phyloP scores from a whole-genome alignment of 2,797 vertebrate genomes.

The Liasis olivaceus region DNA sequence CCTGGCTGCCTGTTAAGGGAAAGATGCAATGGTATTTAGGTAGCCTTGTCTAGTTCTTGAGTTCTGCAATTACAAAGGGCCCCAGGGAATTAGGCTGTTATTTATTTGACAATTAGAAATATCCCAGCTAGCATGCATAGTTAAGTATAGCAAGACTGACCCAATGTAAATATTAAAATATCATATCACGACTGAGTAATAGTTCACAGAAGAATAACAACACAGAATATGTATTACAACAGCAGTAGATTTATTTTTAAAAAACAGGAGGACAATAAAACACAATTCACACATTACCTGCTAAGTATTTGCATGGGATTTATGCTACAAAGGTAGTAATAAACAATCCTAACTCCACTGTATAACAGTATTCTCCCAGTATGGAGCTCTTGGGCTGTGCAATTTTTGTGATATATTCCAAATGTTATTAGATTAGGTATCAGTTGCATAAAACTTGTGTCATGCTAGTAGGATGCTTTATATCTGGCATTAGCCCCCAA shows the following conservation, averaged over 20 bases:
- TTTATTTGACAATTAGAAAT: not conserved
- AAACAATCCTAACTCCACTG: not conserved
- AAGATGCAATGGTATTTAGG: not conserved
- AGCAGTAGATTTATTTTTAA: constrained; percentile 39
- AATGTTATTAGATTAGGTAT: constrained; percentile 13
- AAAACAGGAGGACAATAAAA: constrained; percentile 50
- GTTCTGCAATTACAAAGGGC: not conserved
- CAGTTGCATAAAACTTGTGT: constrained; percentile 14
- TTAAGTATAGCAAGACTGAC: constrained; percentile 33
- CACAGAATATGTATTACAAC: constrained; percentile 48
- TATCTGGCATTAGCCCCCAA: constrained; percentile 16
- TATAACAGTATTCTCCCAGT: not conserved
- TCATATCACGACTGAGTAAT: constrained; percentile 6
- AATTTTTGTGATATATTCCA: not conserved
- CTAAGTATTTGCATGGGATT: not conserved
- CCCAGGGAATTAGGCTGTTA: not conserved
- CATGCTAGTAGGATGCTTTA: constrained; percentile 31
- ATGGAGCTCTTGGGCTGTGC: not conserved
- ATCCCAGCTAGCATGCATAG: not conserved
- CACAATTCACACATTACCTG: constrained; percentile 39
- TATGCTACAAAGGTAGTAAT: constrained; percentile 1
- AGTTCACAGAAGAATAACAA: constrained; percentile 49
- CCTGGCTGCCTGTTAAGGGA: not conserved
- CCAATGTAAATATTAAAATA: constrained; percentile 13
- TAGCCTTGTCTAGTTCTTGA: not conserved